A percentile compares a stretch with the other conserved stretches of the same genome.
These are phyloP conservation scores for Rhodinocichla rosea DNA, from an alignment of 2,113 vertebrate genomes.

Conservation along the genomic window DNA sequence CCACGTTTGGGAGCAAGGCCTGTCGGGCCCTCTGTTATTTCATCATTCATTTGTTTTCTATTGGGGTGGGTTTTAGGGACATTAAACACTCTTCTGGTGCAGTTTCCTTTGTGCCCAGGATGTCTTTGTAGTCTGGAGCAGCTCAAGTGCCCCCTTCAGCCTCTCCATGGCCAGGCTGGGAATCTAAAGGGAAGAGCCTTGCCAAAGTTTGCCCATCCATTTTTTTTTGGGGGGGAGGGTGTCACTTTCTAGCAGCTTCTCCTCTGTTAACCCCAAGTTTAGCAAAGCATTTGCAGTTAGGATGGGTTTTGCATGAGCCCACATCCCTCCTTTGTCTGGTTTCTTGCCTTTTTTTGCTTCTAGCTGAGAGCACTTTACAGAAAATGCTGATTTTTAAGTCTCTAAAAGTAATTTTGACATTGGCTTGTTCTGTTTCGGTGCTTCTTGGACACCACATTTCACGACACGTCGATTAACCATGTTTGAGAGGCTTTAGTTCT, in stretches of 20 bases:
- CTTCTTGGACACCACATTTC: not conserved
- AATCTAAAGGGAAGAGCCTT: not conserved
- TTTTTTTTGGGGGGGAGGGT: not conserved
- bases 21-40: not conserved
- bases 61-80: not conserved
- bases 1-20: not conserved
- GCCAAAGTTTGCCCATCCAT: fast-evolving
- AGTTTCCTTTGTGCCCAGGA: not conserved
- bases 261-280: not conserved
- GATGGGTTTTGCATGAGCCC: not conserved
- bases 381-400: not conserved
- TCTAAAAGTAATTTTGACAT: not conserved
- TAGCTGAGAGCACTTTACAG: not conserved
- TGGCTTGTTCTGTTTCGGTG: not conserved
- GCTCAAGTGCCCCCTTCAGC: not conserved
- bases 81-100: not conserved
- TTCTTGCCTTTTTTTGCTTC: not conserved
- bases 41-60: not conserved
- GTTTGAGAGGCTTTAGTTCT: not conserved
- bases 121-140: not conserved
- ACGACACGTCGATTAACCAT: not conserved
- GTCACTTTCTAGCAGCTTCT: not conserved
- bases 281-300: not conserved
- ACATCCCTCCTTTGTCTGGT: not conserved
- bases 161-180: not conserved